These are phyloP conservation scores for Temnothorax rugatulus DNA, from an alignment of 2,888 invertebrate genomes.

Conservation along the genomic window DNA sequence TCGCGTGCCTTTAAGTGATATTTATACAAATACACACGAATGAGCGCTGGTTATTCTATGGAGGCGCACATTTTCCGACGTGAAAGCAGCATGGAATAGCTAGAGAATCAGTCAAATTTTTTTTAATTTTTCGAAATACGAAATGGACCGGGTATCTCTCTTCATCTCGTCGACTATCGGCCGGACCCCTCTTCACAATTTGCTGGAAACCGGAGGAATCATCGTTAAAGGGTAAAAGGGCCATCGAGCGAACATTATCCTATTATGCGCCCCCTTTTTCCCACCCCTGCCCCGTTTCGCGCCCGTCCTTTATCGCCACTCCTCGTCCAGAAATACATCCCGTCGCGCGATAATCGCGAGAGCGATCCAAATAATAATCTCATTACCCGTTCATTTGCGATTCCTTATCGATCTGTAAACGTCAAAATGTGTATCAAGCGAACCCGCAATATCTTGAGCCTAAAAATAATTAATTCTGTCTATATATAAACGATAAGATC, in stretches of 20 bases:
- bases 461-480: conserved; percentile 22
- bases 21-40: conserved; percentile 40
- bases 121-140: conserved; percentile 69
- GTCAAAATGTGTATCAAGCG: conserved; percentile 28
- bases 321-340: conserved; percentile 60
- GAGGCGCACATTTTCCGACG: not conserved
- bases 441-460: conserved; percentile 1
- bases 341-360: conserved; percentile 31
- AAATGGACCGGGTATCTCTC: not conserved
- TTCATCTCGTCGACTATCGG: conserved; percentile 7
- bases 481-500: not conserved
- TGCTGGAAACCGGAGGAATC: conserved; percentile 72
- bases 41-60: not conserved
- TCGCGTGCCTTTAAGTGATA: conserved; percentile 59
- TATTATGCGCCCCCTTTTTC: conserved; percentile 70
- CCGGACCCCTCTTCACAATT: conserved; percentile 66
- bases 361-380: conserved; percentile 63
- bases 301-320: conserved; percentile 55
- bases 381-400: conserved; percentile 42
- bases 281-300: conserved; percentile 10
- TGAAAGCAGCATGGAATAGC: not conserved
- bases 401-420: conserved; percentile 36
- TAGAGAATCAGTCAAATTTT: conserved; percentile 60
- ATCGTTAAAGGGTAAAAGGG: conserved; percentile 78
- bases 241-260: conserved; percentile 74